Evolutionary conservation across 2,888 invertebrate species (phyloP), one percentile per base, ranked within the genome.

Genomic region (Formica aserva): DNA sequence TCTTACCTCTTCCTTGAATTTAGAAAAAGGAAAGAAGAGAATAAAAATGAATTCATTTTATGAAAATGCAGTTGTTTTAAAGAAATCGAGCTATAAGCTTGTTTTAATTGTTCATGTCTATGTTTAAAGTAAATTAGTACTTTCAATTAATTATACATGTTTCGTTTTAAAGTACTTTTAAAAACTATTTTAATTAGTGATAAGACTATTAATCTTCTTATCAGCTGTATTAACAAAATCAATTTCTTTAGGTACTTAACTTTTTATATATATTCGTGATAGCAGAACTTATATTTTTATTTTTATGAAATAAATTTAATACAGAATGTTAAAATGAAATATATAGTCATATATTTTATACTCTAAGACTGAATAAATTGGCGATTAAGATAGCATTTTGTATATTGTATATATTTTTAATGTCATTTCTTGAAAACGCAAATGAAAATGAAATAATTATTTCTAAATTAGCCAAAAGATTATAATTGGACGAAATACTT

Each of bases 381-480:
- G 15, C 0, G 1, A 32, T 15, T 69, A 48, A 52, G 6, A 29
- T 48, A 41, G 18, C 8, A 15, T 22, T 63, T 9, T 35, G 13
- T 45, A 11, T 11, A 45, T 45, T 45, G 18, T n/a, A 48, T 69
- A 32, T 69, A 29, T 69, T 69, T 69, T 69, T 52, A 22, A 52
- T 69, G 15, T 26, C 57, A 22, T 22, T 38, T 9, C 13, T 32
- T 52, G 8, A 0, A 32, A 69, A 52, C 15, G 15, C 15, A 15
- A 52, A 52, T 41, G 0, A 41, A 66, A 66, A 22, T 60, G 5
- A 60, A 66, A 22, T 0, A 18, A 2, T 29, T 18, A 45, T 29
- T 29, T 22, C 2, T 3, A 45, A 67, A 45, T 45, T 26, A 3
- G 13, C 1, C 13, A 18, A 66, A 26, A 22, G 18, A 45, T 15